Percentiles rank a stretch among this genome's conserved stretches.
These are phyloP conservation scores for Stomatorhinus ivindoensis DNA, from an alignment of 2,113 vertebrate genomes.

Conservation along the genomic window DNA sequence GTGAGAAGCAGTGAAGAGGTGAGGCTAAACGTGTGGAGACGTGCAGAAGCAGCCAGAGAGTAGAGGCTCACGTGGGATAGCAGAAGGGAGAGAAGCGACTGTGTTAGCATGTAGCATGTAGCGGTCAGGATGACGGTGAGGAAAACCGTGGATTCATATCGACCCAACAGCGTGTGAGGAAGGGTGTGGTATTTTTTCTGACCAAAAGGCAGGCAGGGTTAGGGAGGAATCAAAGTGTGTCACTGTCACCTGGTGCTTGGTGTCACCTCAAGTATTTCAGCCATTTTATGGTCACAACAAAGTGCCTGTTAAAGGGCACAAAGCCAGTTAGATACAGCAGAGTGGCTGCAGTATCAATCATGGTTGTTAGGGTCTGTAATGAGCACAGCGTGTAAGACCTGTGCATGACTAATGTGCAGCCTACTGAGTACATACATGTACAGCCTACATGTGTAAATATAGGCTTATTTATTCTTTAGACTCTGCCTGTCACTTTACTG, in stretches of 20 bases:
- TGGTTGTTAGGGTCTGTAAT: not conserved
- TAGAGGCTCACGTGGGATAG: not conserved
- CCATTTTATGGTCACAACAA: not conserved
- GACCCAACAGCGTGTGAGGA: not conserved
- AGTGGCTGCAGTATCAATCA: not conserved
- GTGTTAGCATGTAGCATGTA: not conserved
- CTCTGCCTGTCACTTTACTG: not conserved
- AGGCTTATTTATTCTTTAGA: not conserved
- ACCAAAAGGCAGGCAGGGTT: not conserved
- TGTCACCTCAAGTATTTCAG: not conserved
- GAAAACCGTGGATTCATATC: not conserved
- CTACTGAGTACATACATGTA: not conserved
- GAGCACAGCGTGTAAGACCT: not conserved
- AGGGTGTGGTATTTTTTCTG: not conserved
- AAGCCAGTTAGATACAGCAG: not conserved
- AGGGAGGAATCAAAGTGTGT: not conserved
- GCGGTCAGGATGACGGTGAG: not conserved
- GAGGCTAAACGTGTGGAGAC: not conserved
- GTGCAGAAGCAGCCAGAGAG: not conserved
- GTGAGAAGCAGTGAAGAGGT: not conserved
- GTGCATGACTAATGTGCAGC: not conserved
- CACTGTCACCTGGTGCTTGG: not conserved
- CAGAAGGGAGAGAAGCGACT: not conserved
- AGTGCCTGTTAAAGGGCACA: not conserved
- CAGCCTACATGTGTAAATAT: not conserved